These are phyloP conservation scores for Perccottus glenii DNA, from an alignment of 2,113 vertebrate genomes.

Conservation along the genomic window DNA sequence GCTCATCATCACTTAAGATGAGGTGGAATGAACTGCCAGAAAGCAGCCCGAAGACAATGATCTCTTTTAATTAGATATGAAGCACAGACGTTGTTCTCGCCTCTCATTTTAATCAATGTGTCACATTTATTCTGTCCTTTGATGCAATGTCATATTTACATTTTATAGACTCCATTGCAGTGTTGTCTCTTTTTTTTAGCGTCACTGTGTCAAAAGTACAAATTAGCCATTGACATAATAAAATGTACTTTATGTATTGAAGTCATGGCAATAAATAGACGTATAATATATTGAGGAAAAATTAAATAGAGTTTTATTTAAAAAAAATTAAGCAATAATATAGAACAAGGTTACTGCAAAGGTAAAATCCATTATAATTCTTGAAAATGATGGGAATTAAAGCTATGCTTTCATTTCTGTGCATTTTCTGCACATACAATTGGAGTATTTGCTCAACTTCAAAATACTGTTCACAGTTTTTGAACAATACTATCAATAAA, in stretches of 20 bases:
- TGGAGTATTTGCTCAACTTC: too few relatives aligned
- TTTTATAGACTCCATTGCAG: constrained; percentile 22
- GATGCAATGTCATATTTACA: constrained; percentile 66
- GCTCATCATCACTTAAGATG: constrained; percentile 53
- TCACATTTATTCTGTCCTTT: constrained; percentile 61
- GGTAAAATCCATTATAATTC: neutral
- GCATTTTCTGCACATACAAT: too few relatives aligned
- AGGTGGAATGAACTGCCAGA: constrained; percentile 63
- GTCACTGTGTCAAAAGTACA: neutral
- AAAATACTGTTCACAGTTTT: too few relatives aligned
- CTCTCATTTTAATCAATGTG: constrained; percentile 71
- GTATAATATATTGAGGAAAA: too few relatives aligned
- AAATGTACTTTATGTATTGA: neutral
- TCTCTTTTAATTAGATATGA: constrained; percentile 77
- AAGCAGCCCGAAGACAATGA: constrained; percentile 66
- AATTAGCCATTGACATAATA: neutral
- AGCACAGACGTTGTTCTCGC: constrained; percentile 57
- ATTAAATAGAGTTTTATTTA: too few relatives aligned
- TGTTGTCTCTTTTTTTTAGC: constrained; percentile 17
- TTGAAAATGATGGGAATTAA: neutral
- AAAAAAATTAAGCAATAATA: too few relatives aligned
- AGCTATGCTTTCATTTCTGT: too few relatives aligned
- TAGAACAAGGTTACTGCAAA: too few relatives aligned
- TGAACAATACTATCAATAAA: too few relatives aligned
- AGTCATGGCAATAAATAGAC: neutral